Evolutionary conservation across 2,888 invertebrate genomes (phyloP).

Genomic region (Tetropium fuscum): DNA sequence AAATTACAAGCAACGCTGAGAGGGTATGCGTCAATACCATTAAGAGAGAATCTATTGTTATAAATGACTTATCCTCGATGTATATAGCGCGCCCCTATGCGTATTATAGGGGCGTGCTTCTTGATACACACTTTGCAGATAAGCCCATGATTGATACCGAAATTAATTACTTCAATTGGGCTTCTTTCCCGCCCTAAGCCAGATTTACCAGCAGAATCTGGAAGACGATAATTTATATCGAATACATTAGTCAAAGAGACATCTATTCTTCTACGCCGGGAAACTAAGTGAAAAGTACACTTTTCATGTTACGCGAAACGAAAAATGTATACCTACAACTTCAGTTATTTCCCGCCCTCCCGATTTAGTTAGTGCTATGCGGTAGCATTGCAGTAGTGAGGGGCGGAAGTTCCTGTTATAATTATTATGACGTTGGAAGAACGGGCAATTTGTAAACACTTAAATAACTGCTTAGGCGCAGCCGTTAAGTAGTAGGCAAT

Average conservation of each 20-base stretch:
- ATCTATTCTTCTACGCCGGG: background rate
- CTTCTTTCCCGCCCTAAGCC: constrained; percentile 17
- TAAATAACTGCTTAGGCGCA: constrained; percentile 10
- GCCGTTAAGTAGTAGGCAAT: constrained; percentile 5
- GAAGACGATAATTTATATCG: background rate
- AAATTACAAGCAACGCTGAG: constrained; percentile 7
- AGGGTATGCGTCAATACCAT: constrained; percentile 10
- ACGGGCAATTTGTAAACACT: constrained; percentile 21
- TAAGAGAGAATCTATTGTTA: constrained; percentile 12
- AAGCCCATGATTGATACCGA: constrained; percentile 36
- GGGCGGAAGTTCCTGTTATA: too few relatives aligned
- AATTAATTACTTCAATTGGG: constrained; percentile 35
- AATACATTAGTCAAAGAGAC: background rate
- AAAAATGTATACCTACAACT: too few relatives aligned
- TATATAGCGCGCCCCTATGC: constrained; percentile 13
- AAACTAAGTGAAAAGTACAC: too few relatives aligned
- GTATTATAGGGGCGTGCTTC: constrained; percentile 18
- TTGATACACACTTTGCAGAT: constrained; percentile 32
- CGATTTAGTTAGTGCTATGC: too few relatives aligned
- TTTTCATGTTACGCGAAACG: too few relatives aligned
- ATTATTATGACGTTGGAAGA: too few relatives aligned
- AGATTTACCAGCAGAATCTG: background rate
- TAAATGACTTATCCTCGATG: constrained; percentile 10
- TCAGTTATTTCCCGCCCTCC: too few relatives aligned
- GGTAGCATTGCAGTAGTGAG: too few relatives aligned